Conservation (phyloP, 2,888 invertebrate genomes). For the Oscheius sp. region DNA sequence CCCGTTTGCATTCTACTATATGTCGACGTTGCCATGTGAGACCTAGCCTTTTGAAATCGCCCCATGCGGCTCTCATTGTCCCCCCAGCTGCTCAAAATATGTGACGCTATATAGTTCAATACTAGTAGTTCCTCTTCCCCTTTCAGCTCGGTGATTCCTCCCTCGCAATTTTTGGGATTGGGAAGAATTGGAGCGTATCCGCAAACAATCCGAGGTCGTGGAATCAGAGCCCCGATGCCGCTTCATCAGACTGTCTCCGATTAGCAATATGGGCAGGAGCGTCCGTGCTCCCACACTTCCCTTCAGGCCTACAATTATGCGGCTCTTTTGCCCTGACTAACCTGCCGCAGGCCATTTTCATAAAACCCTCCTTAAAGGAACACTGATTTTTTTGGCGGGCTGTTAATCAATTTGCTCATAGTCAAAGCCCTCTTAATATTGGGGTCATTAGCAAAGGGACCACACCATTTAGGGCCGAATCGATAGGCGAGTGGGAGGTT, state of each 20-base stretch:
- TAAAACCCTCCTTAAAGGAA: background rate
- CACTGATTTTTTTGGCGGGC: background rate
- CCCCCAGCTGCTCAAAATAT: too few species aligned
- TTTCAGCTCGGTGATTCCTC: too few species aligned
- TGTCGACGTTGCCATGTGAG: too few species aligned
- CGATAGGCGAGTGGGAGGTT: conserved; percentile 34
- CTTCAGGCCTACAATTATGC: conserved; percentile 4
- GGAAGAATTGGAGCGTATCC: too few species aligned
- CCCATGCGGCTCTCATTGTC: too few species aligned
- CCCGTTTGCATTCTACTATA: too few species aligned
- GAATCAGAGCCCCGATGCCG: background rate
- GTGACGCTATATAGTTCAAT: too few species aligned
- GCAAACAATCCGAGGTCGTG: background rate
- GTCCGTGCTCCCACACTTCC: background rate
- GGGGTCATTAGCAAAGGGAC: conserved; percentile 29
- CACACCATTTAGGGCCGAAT: conserved; percentile 24
- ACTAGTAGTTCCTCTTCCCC: too few species aligned
- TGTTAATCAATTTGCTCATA: background rate
- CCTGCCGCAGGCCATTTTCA: background rate
- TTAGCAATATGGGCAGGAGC: background rate
- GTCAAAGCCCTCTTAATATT: background rate
- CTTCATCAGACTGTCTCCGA: background rate
- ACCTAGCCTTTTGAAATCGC: too few species aligned
- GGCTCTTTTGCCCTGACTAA: background rate
- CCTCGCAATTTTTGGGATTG: too few species aligned